These are phyloP conservation scores for Irena cyanogastra DNA, from an alignment of 2,113 vertebrate species.

Conservation along the genomic window DNA sequence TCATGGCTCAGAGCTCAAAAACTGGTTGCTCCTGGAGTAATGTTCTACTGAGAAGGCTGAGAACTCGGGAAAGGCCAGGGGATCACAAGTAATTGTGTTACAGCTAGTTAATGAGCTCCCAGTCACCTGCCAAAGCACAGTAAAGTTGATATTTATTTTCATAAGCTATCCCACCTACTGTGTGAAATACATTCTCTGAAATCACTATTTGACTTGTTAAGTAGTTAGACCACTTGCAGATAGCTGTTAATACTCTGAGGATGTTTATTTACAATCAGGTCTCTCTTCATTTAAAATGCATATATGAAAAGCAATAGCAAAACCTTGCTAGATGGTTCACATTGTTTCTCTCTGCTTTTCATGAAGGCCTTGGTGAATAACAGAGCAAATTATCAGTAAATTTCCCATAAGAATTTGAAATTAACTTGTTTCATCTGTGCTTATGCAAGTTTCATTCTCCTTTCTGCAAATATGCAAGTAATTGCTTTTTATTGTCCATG, in stretches of 20 bases:
- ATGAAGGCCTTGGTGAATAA: background rate
- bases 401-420: background rate
- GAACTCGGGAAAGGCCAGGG: background rate
- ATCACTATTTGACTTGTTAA: background rate
- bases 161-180: background rate
- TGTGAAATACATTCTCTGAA: background rate
- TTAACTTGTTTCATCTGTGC: background rate
- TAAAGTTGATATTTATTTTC: background rate
- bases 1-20: background rate
- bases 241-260: background rate
- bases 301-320: background rate
- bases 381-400: background rate
- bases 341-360: background rate
- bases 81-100: background rate
- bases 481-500: background rate
- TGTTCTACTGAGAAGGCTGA: background rate
- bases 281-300: background rate
- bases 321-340: background rate
- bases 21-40: background rate
- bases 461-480: background rate
- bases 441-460: background rate
- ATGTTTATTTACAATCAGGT: background rate
- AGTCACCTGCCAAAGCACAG: background rate
- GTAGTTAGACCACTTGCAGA: background rate
- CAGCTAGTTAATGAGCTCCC: background rate